phyloP scores from a whole-genome alignment of 2,888 invertebrate species.

The Biston stratarius region DNA sequence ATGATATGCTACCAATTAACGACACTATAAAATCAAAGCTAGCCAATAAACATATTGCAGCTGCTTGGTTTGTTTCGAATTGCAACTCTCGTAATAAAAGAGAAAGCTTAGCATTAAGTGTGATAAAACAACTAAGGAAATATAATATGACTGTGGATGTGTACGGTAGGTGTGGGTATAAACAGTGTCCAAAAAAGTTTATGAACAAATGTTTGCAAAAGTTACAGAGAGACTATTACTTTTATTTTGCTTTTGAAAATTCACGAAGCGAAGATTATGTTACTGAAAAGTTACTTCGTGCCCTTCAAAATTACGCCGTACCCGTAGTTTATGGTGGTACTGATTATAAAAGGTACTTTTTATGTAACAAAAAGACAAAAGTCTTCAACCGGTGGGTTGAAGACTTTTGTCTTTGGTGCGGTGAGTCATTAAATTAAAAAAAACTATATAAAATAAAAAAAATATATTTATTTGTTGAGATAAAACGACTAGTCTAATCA shows the following conservation, averaged over 20 bases:
- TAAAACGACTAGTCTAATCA: too few relatives aligned
- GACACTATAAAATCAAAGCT: slow-evolving; percentile 47
- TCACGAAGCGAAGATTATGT: slow-evolving; percentile 63
- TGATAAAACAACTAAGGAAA: slow-evolving; percentile 45
- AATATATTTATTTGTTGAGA: too few relatives aligned
- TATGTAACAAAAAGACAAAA: too few relatives aligned
- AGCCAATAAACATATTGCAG: slow-evolving; percentile 32
- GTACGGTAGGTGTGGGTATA: slow-evolving; percentile 57
- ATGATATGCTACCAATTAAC: slow-evolving; percentile 56
- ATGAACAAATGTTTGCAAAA: slow-evolving; percentile 46
- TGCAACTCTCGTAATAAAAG: slow-evolving; percentile 57
- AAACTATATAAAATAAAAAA: too few relatives aligned
- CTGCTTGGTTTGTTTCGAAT: slow-evolving; percentile 67
- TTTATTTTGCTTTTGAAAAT: slow-evolving; percentile 67
- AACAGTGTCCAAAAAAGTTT: slow-evolving; percentile 45
- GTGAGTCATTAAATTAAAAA: too few relatives aligned
- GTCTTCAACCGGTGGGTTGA: too few relatives aligned
- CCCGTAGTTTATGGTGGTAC: slow-evolving; percentile 89
- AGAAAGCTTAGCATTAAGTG: slow-evolving; percentile 45
- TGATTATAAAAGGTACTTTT: slow-evolving; percentile 76
- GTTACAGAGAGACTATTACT: slow-evolving; percentile 58
- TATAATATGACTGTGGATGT: slow-evolving; percentile 53
- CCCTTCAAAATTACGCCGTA: slow-evolving; percentile 83
- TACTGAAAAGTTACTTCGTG: slow-evolving; percentile 61
- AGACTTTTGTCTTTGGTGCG: too few relatives aligned